Conservation (phyloP, 2,113 vertebrate species). For the Tragelaphus buxtoni region DNA sequence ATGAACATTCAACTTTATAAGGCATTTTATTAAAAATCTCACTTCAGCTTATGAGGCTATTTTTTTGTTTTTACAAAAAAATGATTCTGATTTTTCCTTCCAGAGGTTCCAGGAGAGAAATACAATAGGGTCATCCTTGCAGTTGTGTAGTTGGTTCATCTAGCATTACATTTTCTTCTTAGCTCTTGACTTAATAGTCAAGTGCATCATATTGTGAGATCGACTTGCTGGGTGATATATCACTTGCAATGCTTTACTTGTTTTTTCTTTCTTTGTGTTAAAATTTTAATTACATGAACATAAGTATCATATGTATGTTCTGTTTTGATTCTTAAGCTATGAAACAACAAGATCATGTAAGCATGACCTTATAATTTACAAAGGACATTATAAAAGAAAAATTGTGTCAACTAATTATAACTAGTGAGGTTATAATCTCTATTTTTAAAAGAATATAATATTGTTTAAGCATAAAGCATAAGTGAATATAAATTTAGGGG, state of each 20-base stretch:
- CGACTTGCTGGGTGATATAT: not conserved
- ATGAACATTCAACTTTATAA: slow-evolving; percentile 17
- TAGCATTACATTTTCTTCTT: not conserved
- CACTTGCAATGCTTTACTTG: not conserved
- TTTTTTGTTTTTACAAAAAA: not conserved
- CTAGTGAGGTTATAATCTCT: not conserved
- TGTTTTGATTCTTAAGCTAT: not conserved
- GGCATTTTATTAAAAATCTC: not conserved
- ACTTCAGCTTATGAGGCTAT: not conserved
- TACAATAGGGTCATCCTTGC: not conserved
- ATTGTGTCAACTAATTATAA: slow-evolving; percentile 3
- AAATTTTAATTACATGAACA: not conserved
- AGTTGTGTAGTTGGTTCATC: not conserved
- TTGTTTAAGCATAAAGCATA: not conserved
- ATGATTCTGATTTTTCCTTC: not conserved
- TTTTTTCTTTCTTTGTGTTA: not conserved
- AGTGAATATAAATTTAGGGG: not conserved
- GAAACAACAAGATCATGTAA: not conserved
- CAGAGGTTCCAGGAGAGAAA: not conserved
- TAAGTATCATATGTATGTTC: not conserved
- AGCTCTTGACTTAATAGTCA: not conserved
- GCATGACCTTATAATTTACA: not conserved
- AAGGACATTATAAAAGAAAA: not conserved
- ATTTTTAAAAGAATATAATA: not conserved
- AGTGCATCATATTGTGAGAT: not conserved